These are phyloP conservation scores for Dusona sp. DNA, from an alignment of 2,888 invertebrate genomes.

Conservation along the genomic window DNA sequence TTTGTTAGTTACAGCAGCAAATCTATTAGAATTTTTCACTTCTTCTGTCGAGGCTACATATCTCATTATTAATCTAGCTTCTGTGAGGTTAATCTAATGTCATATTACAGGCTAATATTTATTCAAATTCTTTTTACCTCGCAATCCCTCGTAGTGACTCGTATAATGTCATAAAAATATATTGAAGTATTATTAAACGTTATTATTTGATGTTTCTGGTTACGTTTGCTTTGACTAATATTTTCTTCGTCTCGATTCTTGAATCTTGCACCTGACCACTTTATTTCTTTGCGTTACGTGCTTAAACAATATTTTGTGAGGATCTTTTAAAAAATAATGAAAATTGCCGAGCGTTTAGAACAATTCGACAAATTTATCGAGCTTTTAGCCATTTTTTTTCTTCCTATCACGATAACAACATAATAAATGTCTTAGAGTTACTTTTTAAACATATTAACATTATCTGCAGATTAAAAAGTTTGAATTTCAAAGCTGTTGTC, in stretches of 20 bases:
- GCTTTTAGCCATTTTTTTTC: too few relatives aligned
- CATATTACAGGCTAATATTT: neutral
- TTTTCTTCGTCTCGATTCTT: neutral
- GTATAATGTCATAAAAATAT: neutral
- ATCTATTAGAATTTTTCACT: neutral
- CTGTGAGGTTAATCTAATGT: neutral
- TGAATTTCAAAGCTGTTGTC: too few relatives aligned
- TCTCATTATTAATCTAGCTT: neutral
- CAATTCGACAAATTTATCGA: too few relatives aligned
- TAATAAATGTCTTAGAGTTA: too few relatives aligned
- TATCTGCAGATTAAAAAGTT: too few relatives aligned
- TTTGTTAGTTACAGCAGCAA: neutral
- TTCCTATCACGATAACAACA: too few relatives aligned
- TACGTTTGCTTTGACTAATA: neutral
- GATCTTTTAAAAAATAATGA: too few relatives aligned
- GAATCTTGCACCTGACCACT: neutral
- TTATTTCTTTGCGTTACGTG: neutral
- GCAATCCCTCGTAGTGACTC: neutral
- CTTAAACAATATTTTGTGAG: too few relatives aligned
- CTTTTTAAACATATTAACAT: too few relatives aligned
- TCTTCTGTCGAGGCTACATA: neutral
- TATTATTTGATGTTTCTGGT: neutral
- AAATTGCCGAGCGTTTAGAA: too few relatives aligned
- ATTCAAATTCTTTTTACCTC: neutral
- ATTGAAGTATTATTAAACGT: neutral